Conservation (phyloP, 2,797 vertebrate genomes). For the Neopelma chrysocephalum region DNA sequence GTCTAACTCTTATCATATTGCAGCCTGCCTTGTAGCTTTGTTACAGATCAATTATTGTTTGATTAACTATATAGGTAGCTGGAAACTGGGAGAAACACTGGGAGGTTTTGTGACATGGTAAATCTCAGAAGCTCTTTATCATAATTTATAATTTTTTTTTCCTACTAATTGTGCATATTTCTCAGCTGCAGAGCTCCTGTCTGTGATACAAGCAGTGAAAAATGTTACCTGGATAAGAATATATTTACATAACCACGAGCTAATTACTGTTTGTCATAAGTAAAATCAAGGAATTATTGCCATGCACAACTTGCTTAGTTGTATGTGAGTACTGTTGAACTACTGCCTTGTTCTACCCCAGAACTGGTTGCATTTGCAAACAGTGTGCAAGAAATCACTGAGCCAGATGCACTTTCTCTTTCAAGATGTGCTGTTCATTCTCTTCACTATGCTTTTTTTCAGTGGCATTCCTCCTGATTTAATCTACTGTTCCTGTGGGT, state of each 20-base stretch:
- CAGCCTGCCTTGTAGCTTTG: background rate
- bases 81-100: background rate
- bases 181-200: slow-evolving; percentile 13
- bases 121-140: slow-evolving; percentile 16
- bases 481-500: slow-evolving; percentile 1
- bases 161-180: background rate
- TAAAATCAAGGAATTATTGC: slow-evolving; percentile 49
- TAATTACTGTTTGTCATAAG: slow-evolving; percentile 50
- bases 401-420: background rate
- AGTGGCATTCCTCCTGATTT: background rate
- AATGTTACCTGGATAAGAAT: slow-evolving; percentile 45
- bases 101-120: background rate
- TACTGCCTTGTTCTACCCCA: background rate
- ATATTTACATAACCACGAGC: slow-evolving; percentile 23
- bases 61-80: background rate
- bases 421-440: background rate
- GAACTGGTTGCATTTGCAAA: background rate
- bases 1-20: background rate
- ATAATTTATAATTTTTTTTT: background rate
- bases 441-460: background rate
- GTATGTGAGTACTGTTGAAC: background rate
- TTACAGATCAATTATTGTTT: background rate
- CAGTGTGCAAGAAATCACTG: background rate
- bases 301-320: slow-evolving; percentile 1
- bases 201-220: slow-evolving; percentile 5